phyloP scores from a whole-genome alignment of 1,140 invertebrate species.

The Cydia strobilella region DNA sequence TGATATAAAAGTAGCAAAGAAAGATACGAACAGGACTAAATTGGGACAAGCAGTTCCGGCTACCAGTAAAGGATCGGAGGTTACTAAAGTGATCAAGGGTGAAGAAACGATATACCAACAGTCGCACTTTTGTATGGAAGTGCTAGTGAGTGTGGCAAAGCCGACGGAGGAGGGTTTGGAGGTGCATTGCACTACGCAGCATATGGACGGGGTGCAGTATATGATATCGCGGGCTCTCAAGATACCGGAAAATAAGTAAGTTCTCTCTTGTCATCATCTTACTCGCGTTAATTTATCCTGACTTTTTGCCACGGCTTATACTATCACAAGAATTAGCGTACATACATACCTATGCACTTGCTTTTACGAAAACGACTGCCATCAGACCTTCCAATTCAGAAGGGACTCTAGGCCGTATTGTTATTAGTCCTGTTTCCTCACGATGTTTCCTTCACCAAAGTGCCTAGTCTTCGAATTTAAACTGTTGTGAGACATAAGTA shows the following conservation, averaged over 20 bases:
- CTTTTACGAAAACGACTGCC: too few relatives aligned
- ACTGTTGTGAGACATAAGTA: too few relatives aligned
- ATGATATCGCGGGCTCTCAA: conserved; percentile 80
- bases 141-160: conserved; percentile 81
- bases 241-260: conserved; percentile 58
- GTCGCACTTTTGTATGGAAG: conserved; percentile 77
- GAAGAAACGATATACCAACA: conserved; percentile 56
- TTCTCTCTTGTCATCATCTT: conserved; percentile 57
- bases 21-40: conserved; percentile 43
- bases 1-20: conserved; percentile 54
- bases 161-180: conserved; percentile 85
- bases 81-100: conserved; percentile 65
- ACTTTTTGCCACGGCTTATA: too few relatives aligned
- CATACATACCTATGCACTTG: too few relatives aligned
- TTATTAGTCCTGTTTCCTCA: too few relatives aligned
- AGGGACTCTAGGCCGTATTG: too few relatives aligned
- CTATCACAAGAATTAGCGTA: too few relatives aligned
- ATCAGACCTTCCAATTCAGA: too few relatives aligned
- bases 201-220: conserved; percentile 81
- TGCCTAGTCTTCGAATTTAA: too few relatives aligned
- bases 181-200: conserved; percentile 82
- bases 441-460: too few relatives aligned
- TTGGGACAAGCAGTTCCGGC: conserved; percentile 37
- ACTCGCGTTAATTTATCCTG: too few relatives aligned
- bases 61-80: conserved; percentile 54